Percentiles rank a stretch among this genome's conserved stretches.
These are phyloP conservation scores for Melieria picta DNA, from an alignment of 2,888 invertebrate genomes.

Conservation along the genomic window DNA sequence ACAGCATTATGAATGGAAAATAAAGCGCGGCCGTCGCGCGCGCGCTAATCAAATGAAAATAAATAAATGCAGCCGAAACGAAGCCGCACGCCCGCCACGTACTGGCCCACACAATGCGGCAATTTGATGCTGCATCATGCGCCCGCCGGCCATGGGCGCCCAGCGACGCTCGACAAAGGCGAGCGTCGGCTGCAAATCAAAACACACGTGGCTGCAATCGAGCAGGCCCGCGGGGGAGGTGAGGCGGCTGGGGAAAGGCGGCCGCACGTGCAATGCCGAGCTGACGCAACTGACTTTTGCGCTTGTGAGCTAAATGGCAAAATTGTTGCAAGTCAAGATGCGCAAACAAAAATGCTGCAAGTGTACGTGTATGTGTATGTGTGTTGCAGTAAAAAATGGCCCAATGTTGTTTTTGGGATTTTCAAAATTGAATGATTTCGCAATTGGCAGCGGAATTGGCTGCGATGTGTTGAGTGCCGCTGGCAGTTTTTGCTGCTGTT, in stretches of 20 bases:
- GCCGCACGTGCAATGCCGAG: conserved; percentile 20
- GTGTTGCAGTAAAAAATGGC: conserved; percentile 14
- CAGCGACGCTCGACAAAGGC: conserved; percentile 33
- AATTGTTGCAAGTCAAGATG: conserved; percentile 53
- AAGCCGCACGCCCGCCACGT: conserved; percentile 38
- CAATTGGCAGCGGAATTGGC: conserved; percentile 31
- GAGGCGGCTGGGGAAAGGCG: background rate
- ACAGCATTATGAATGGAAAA: conserved; percentile 58
- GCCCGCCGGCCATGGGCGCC: conserved; percentile 46
- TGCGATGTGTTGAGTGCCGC: too few species aligned
- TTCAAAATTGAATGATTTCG: conserved; percentile 52
- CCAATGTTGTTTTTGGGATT: conserved; percentile 27
- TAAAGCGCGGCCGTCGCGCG: conserved; percentile 36
- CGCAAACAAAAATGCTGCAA: conserved; percentile 38
- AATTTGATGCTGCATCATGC: conserved; percentile 65
- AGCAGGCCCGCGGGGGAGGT: conserved; percentile 19
- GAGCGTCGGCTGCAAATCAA: conserved; percentile 64
- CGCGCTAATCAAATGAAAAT: conserved; percentile 42
- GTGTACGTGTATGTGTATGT: conserved; percentile 22
- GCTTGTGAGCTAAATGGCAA: conserved; percentile 21
- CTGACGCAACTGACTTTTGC: conserved; percentile 23
- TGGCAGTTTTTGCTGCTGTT: too few species aligned
- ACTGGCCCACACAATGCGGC: conserved; percentile 57
- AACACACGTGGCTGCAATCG: conserved; percentile 67
- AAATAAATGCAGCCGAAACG: conserved; percentile 33